A percentile compares a stretch with the other conserved stretches of the same genome.
Evolutionary conservation across 2,888 invertebrate species (phyloP).

Genomic region (Diabrotica balteata): DNA sequence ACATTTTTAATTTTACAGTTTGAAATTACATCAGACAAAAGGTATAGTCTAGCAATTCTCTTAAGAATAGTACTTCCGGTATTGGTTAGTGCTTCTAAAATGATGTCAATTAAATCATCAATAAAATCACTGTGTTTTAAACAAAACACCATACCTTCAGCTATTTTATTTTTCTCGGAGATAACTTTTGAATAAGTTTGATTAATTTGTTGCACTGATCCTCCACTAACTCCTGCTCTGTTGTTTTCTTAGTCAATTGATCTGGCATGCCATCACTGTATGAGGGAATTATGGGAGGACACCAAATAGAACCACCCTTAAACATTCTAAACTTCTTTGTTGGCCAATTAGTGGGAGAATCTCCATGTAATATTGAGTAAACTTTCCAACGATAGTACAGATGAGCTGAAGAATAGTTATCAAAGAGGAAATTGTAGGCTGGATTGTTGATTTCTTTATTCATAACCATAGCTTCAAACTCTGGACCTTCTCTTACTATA

Average conservation of each 20-base stretch:
- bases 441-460: slow-evolving; percentile 95
- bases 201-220: slow-evolving; percentile 88
- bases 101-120: slow-evolving; percentile 88
- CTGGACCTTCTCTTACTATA: slow-evolving; percentile 96
- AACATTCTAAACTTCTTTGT: slow-evolving; percentile 95
- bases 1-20: slow-evolving; percentile 87
- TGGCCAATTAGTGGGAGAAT: slow-evolving; percentile 86
- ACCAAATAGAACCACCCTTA: slow-evolving; percentile 92
- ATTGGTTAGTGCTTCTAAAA: slow-evolving; percentile 84
- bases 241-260: slow-evolving; percentile 74
- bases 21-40: slow-evolving; percentile 94
- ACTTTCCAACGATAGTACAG: slow-evolving; percentile 80
- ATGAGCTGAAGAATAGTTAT: slow-evolving; percentile 68
- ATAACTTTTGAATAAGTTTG: slow-evolving; percentile 82
- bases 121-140: slow-evolving; percentile 95
- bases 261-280: slow-evolving; percentile 97
- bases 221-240: slow-evolving; percentile 71
- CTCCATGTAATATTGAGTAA: slow-evolving; percentile 94
- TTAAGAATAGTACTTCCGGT: slow-evolving; percentile 72
- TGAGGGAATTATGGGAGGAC: slow-evolving; percentile 90
- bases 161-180: slow-evolving; percentile 79
- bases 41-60: slow-evolving; percentile 84
- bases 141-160: slow-evolving; percentile 96
- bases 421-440: slow-evolving; percentile 94
- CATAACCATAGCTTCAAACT: slow-evolving; percentile 99